Conservation (phyloP, 2,888 invertebrate genomes). For the Brachyptera putata region DNA sequence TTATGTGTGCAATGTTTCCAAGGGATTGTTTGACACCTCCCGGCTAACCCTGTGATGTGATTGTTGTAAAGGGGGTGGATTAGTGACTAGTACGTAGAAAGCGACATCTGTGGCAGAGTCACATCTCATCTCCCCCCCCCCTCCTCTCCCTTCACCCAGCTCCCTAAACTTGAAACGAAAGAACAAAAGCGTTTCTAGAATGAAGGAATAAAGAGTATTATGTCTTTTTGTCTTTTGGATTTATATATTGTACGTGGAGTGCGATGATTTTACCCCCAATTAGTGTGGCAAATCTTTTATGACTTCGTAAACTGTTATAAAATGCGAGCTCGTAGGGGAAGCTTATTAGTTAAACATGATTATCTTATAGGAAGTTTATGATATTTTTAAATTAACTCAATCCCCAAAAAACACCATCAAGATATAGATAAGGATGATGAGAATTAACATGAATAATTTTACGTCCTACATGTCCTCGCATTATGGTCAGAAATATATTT, state of each 20-base stretch:
- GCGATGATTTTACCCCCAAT: background rate
- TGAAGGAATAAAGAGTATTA: background rate
- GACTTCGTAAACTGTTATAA: background rate
- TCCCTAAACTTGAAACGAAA: background rate
- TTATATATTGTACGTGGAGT: background rate
- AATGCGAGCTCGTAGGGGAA: too few relatives aligned
- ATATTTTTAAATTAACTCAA: too few relatives aligned
- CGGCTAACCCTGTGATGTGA: background rate
- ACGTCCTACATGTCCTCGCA: too few relatives aligned
- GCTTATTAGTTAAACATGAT: too few relatives aligned
- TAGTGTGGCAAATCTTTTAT: background rate
- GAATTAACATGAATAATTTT: too few relatives aligned
- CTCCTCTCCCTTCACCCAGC: too few relatives aligned
- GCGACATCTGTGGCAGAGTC: conserved; percentile 13
- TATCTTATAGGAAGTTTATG: too few relatives aligned
- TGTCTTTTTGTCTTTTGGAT: background rate
- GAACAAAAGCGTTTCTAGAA: background rate
- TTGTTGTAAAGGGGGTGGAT: conserved; percentile 16
- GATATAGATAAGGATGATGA: too few relatives aligned
- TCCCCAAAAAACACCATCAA: too few relatives aligned
- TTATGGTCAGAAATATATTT: too few relatives aligned
- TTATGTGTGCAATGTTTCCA: background rate
- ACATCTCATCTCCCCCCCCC: too few relatives aligned
- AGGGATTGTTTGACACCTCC: conserved; percentile 9
- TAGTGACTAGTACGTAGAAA: background rate